phyloP scores from a whole-genome alignment of 2,797 vertebrate species.

The Sphaeramia orbicularis region DNA sequence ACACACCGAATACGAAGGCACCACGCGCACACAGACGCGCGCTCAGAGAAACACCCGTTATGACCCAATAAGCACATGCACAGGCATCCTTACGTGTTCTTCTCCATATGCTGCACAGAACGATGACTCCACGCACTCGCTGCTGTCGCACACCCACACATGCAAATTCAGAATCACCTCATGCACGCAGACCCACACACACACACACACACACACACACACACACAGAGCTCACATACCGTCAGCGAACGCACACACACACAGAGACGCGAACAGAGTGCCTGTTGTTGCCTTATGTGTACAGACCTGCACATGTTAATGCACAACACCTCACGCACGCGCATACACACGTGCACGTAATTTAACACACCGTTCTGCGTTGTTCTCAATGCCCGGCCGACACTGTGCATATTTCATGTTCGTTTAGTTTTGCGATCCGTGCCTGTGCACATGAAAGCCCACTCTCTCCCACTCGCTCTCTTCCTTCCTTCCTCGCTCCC shows the following conservation, averaged over 20 bases:
- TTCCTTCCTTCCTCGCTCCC: constrained; percentile 56
- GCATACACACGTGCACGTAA: constrained; percentile 30
- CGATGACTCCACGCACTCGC: constrained; percentile 25
- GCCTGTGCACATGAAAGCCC: constrained; percentile 83
- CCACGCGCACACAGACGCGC: constrained; percentile 26
- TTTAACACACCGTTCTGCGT: constrained; percentile 47
- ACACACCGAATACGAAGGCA: constrained; percentile 47
- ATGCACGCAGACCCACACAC: constrained; percentile 1
- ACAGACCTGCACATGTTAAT: constrained; percentile 46
- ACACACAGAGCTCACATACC: neutral
- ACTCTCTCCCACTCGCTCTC: constrained; percentile 61
- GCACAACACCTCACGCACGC: constrained; percentile 32
- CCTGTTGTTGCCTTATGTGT: constrained; percentile 22
- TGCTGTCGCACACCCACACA: constrained; percentile 60
- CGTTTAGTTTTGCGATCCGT: constrained; percentile 83
- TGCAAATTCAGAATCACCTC: constrained; percentile 49
- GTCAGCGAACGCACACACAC: neutral
- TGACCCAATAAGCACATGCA: constrained; percentile 71
- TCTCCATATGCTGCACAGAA: constrained; percentile 65
- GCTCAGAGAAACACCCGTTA: constrained; percentile 53
- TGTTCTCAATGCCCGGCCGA: constrained; percentile 56
- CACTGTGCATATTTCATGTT: constrained; percentile 84
- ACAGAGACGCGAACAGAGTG: constrained; percentile 5
- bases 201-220: constrained; percentile 5
- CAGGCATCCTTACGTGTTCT: constrained; percentile 62